phyloP scores from a whole-genome alignment of 2,888 invertebrate genomes.

The Bellardia bayeri region DNA sequence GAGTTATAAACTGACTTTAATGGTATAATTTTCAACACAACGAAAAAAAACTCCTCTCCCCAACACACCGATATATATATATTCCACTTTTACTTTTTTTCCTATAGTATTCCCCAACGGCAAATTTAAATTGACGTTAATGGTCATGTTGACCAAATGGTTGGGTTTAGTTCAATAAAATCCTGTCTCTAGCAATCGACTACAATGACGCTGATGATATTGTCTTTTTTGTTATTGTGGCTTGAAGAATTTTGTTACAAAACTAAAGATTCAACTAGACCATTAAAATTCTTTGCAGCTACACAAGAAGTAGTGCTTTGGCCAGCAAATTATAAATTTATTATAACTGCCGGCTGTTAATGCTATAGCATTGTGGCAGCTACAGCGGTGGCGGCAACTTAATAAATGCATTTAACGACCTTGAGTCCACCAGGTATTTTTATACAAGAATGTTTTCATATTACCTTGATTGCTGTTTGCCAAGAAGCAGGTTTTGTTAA shows the following conservation, averaged over 20 bases:
- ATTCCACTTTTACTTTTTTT: conserved; percentile 61
- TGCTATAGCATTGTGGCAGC: conserved; percentile 42
- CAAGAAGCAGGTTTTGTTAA: conserved; percentile 38
- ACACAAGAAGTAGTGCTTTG: conserved; percentile 40
- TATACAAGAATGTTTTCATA: neutral
- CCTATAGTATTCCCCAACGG: neutral
- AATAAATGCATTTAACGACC: conserved; percentile 71
- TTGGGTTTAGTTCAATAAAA: conserved; percentile 58
- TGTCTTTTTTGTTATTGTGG: conserved; percentile 25
- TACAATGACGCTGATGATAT: conserved; percentile 28
- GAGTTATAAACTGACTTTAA: conserved; percentile 45
- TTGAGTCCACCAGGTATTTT: conserved; percentile 62
- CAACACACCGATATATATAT: neutral
- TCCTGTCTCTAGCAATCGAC: conserved; percentile 42
- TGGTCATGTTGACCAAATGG: conserved; percentile 57
- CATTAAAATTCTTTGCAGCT: neutral
- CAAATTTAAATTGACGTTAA: conserved; percentile 58
- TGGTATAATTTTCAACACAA: conserved; percentile 37
- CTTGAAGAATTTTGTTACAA: neutral
- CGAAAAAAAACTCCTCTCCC: neutral
- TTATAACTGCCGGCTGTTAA: conserved; percentile 51
- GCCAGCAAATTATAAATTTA: conserved; percentile 57
- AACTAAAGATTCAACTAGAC: neutral
- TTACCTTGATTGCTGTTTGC: neutral
- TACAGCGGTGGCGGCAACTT: conserved; percentile 59